A percentile compares a stretch with the other conserved stretches of the same genome.
These are phyloP conservation scores for Entosphenus tridentatus DNA, from an alignment of 2,113 vertebrate species.

Conservation along the genomic window DNA sequence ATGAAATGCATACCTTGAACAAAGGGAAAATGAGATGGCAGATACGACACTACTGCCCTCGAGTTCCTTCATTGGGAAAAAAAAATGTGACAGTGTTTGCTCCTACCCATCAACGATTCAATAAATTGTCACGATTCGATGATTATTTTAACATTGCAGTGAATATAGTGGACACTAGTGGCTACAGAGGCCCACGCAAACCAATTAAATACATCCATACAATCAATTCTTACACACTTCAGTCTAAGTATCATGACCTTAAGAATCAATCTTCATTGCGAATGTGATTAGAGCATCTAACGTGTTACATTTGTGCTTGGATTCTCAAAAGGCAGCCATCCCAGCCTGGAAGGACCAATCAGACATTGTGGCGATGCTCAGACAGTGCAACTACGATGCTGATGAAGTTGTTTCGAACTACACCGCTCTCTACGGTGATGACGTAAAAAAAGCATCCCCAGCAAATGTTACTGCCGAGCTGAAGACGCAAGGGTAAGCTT, in stretches of 20 bases:
- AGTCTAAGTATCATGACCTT: no score
- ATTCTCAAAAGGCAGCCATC: constrained; percentile 15
- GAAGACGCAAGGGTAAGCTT: no score
- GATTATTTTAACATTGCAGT: constrained; percentile 18
- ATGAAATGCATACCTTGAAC: no score
- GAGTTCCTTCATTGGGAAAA: no score
- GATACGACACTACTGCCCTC: no score
- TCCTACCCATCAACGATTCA: no score
- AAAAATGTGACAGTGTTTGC: no score
- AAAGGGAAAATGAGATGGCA: no score
- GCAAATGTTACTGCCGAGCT: no score
- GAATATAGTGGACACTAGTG: constrained; percentile 13
- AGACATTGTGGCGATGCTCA: constrained; percentile 23
- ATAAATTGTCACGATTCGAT: no score
- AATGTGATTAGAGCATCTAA: not conserved
- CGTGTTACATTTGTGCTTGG: not conserved
- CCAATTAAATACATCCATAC: constrained; percentile 13
- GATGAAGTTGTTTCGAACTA: constrained; percentile 24
- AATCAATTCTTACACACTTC: no score
- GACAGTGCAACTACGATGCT: constrained; percentile 23
- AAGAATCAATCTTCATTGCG: no score
- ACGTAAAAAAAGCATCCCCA: constrained; percentile 14
- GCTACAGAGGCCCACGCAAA: constrained; percentile 11
- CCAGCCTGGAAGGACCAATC: constrained; percentile 22
- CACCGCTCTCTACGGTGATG: constrained; percentile 23